phyloP scores from a whole-genome alignment of 2,888 invertebrate genomes.

The Drosophila recens region DNA sequence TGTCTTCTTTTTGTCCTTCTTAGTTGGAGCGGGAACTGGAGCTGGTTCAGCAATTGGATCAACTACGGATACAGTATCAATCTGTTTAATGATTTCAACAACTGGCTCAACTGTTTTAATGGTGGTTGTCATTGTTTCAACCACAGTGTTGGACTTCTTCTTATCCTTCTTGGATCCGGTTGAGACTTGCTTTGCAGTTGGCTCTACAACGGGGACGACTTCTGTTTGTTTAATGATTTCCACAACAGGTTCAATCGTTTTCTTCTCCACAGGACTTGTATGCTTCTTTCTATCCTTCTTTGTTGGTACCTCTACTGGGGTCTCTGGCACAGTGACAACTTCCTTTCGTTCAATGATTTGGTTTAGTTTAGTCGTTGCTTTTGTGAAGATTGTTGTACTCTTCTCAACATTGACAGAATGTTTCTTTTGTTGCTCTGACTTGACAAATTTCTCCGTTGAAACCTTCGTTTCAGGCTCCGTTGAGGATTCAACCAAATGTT shows the following conservation, averaged over 20 bases:
- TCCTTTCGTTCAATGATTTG: constrained; percentile 4
- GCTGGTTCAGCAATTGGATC: constrained; percentile 10
- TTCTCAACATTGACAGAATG: constrained; percentile 6
- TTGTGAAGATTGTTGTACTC: constrained; percentile 24
- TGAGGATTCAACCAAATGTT: constrained; percentile 27
- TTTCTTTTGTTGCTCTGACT: constrained; percentile 17
- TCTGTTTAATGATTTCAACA: constrained; percentile 11
- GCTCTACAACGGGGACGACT: constrained; percentile 6
- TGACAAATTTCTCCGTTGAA: constrained; percentile 10
- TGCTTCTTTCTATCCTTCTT: constrained; percentile 41
- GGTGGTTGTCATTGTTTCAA: constrained; percentile 15
- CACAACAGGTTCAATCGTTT: constrained; percentile 19
- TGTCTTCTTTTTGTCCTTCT: constrained; percentile 10
- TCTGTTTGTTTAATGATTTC: constrained; percentile 17
- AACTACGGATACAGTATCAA: background rate
- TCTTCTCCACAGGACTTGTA: constrained; percentile 16
- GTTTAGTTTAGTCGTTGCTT: constrained; percentile 12
- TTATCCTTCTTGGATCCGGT: constrained; percentile 35
- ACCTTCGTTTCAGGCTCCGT: constrained; percentile 7
- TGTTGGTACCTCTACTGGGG: background rate
- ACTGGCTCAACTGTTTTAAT: constrained; percentile 15
- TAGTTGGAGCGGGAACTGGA: background rate
- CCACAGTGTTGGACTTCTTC: constrained; percentile 32
- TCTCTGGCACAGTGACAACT: background rate
- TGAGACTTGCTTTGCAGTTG: background rate